phyloP scores from a whole-genome alignment of 2,113 vertebrate genomes.

The Ammospiza nelsoni region DNA sequence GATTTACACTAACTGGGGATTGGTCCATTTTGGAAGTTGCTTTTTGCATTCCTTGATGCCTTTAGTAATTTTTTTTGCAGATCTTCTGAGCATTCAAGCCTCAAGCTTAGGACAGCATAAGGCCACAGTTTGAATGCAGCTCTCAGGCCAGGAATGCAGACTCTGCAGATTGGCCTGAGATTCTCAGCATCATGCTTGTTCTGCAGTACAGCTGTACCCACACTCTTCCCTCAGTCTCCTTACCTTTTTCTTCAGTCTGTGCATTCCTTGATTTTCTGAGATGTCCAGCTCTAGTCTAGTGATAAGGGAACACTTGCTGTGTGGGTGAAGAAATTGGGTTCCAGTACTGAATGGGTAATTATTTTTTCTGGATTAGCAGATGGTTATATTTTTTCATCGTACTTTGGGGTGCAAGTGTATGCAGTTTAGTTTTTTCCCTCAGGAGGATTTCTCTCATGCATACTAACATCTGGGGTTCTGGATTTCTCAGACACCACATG shows the following conservation, averaged over 20 bases:
- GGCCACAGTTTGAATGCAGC: background rate
- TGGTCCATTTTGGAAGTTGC: background rate
- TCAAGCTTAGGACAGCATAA: background rate
- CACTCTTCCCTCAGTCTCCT: background rate
- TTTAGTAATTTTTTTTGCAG: background rate
- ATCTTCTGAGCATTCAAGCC: background rate
- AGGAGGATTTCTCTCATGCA: background rate
- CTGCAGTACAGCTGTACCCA: background rate
- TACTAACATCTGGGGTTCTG: background rate
- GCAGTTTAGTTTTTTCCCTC: background rate
- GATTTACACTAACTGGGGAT: background rate
- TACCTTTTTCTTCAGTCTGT: background rate
- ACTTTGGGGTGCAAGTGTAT: background rate
- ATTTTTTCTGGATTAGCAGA: background rate
- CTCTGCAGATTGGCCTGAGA: background rate
- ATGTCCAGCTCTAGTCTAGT: background rate
- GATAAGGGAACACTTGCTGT: background rate
- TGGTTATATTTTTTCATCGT: background rate
- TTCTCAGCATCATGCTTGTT: background rate
- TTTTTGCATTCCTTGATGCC: background rate
- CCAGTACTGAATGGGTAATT: background rate
- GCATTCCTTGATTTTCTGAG: background rate
- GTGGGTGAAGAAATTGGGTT: background rate
- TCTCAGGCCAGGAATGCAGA: background rate
- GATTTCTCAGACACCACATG: background rate